Base-by-base conservation (phyloP, 1,140 invertebrate genomes). In the Globodera rostochiensis region DNA sequence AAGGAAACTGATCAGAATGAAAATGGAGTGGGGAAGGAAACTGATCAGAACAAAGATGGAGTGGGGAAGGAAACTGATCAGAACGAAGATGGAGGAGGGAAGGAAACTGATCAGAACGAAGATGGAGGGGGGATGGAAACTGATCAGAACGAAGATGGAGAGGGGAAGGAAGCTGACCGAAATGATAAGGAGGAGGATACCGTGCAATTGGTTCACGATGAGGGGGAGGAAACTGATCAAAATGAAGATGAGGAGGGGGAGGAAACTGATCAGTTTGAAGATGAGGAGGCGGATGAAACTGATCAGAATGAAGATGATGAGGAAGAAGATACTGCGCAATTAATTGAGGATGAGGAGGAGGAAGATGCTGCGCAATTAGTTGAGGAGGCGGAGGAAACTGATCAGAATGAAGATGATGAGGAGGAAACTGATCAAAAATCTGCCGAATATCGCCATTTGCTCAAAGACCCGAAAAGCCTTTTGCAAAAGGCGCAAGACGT, bases 381-480 rank as follows among this genome's bases (percentile, higher is more conserved):
- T 60, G 57, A 60, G 11, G 80, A 81, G 46, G 80, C 50, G 36
- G 36, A 36, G 49, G 80, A 78, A 49, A 50, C 47, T 66, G 81
- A 53, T 47, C 64, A 66, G 36, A 50, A 53, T 0, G 49, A 45
- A 53, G 15, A 36, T 77, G 82, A 75, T 19, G 82, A 83, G 74
- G 81, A 78, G 13, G 81, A 82, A 46, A 73, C 64, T 76, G 36
- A 36, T 36, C 36, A 36, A 36, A 36, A 36, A 36, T 36, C 49
- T 36, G 81, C 64, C 36, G 79, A 82, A 49, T 73, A 49, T 6
- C 57, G 67, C 15, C 50, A 83, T n/a, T 50, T 84, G 49, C 64
- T 85, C 21, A 84, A 87, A 66, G 82, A 84, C 74, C 84, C 84
- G 6, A 81, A 86, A 49, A 73, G 69, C 15, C 49, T 85, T 3